Evolutionary conservation across 1,140 invertebrate genomes (phyloP).

Genomic region (Mesaphorura yosii): DNA sequence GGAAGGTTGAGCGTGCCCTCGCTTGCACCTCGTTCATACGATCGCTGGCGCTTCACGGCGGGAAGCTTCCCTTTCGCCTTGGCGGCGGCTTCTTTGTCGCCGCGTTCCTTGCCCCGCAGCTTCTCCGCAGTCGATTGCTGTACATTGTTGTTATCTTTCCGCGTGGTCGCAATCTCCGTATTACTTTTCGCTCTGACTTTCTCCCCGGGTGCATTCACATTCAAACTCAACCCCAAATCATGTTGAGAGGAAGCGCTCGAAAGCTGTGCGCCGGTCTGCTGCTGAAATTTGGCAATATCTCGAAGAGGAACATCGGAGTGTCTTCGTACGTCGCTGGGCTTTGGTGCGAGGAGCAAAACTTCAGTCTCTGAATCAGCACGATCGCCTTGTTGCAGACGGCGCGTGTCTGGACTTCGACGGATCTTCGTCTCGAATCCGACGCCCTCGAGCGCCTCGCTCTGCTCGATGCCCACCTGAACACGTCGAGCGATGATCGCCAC

Average conservation of each 20-base stretch:
- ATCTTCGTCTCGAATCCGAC: slow-evolving; percentile 29
- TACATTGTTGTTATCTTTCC: neutral
- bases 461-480: slow-evolving; percentile 28
- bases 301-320: slow-evolving; percentile 31
- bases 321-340: slow-evolving; percentile 29
- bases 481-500: slow-evolving; percentile 30
- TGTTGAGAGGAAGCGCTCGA: slow-evolving; percentile 23
- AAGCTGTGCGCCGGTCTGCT: slow-evolving; percentile 8
- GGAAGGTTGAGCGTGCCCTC: slow-evolving; percentile 30
- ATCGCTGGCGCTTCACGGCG: slow-evolving; percentile 27
- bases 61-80: slow-evolving; percentile 7
- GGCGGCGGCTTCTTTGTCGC: neutral
- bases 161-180: slow-evolving; percentile 10
- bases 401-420: slow-evolving; percentile 24
- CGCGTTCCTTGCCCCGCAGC: neutral
- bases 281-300: slow-evolving; percentile 31
- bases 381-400: slow-evolving; percentile 25
- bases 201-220: slow-evolving; percentile 8
- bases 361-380: slow-evolving; percentile 29
- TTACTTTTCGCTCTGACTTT: slow-evolving; percentile 15
- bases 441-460: slow-evolving; percentile 28
- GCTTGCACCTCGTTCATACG: slow-evolving; percentile 28
- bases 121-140: neutral
- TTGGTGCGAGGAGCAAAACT: slow-evolving; percentile 30
- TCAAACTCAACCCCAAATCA: slow-evolving; percentile 15